Base-by-base conservation (phyloP, 2,888 invertebrate genomes). In the Caenorhabditis japonica region DNA sequence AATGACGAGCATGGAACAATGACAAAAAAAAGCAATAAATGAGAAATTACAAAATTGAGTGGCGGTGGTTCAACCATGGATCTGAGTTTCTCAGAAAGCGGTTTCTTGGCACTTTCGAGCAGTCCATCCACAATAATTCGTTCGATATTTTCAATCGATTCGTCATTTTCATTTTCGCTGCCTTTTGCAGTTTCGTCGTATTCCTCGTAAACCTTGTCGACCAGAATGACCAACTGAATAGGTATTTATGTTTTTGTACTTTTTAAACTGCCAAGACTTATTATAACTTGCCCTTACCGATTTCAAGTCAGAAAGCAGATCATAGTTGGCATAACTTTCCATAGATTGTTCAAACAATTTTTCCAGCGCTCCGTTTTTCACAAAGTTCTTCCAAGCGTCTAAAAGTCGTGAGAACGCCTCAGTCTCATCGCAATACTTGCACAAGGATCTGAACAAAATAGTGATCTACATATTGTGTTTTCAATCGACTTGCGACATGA, bases 41-140 rank as follows among this genome's bases (percentile, higher is more conserved):
- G n/a, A n/a, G n/a, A n/a, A n/a, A n/a, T 39, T 15, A 69, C 69
- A 46, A 69, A 75, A 43, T 75, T 70, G 12, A 69, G 23, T 0
- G 75, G 75, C 13, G 75, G 75, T 10, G 69, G 47, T 27, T 75
- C 75, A 19, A 64, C 53, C 69, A 70, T 69, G 3, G 55, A 47
- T 5, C 17, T 55, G 38, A 75, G 17, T 21, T 75, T 62, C 8
- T 58, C 59, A 0, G 60, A 33, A 27, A 75, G 13, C 4, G 75
- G 69, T 17, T 59, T 43, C 17, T 64, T 68, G 3, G 69, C 69
- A 34, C 59, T 53, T 23, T 75, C 69, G 27, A 75, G 23, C 0
- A 75, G 19, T 5, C 75, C 75, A 25, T 59, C 56, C 1, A 70
- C 53, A 5, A 75, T 59, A 7, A 75, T 60, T 33, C 51, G 36